Evolutionary conservation across 1,140 invertebrate species (phyloP).

Genomic region (Elymnias hypermnestra): DNA sequence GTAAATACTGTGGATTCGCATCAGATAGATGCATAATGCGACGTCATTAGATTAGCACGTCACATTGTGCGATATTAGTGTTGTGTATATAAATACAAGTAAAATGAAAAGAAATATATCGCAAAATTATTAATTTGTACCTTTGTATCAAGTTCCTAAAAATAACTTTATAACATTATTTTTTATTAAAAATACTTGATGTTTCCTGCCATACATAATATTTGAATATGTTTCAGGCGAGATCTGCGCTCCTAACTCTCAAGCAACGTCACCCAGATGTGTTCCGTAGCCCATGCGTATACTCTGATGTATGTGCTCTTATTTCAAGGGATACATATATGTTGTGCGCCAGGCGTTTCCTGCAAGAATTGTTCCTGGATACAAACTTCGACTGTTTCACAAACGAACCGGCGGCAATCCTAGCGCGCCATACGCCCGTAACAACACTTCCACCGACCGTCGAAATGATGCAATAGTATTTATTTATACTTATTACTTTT

Average conservation of each 20-base stretch:
- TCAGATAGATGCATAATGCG: too few relatives aligned
- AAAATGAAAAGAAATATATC: too few relatives aligned
- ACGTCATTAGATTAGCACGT: too few relatives aligned
- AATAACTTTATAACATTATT: too few relatives aligned
- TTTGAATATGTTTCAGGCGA: constrained; percentile 62
- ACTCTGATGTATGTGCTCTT: constrained; percentile 92
- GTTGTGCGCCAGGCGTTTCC: constrained; percentile 88
- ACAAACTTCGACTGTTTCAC: constrained; percentile 82
- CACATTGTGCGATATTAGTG: too few relatives aligned
- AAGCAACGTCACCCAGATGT: constrained; percentile 91
- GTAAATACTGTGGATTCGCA: too few relatives aligned
- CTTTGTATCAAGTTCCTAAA: too few relatives aligned
- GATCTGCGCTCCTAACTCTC: constrained; percentile 82
- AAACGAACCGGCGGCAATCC: constrained; percentile 51
- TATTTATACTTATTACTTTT: background rate
- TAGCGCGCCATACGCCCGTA: constrained; percentile 29
- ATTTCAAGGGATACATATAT: constrained; percentile 88
- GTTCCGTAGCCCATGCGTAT: constrained; percentile 94
- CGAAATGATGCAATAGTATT: constrained; percentile 18
- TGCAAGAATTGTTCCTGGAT: constrained; percentile 96
- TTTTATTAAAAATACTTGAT: too few relatives aligned
- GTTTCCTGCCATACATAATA: too few relatives aligned
- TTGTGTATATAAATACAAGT: too few relatives aligned
- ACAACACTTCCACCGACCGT: constrained; percentile 9
- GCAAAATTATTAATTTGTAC: too few relatives aligned